phyloP scores from a whole-genome alignment of 2,113 vertebrate species.

The Echinops telfairi region DNA sequence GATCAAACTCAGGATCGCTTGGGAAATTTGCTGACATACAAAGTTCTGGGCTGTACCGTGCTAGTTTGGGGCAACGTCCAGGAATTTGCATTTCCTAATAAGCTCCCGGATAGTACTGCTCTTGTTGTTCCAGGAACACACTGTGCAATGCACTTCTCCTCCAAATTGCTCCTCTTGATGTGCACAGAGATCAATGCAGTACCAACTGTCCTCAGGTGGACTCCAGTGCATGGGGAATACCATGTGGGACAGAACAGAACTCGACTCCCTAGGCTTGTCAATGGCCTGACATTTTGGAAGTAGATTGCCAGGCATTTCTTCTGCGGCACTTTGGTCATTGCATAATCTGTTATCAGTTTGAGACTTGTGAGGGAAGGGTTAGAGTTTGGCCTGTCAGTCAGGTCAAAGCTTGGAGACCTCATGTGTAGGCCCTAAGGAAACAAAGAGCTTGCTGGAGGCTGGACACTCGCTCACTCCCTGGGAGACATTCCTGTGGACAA shows the following conservation, averaged over 20 bases:
- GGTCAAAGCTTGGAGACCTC: too few relatives aligned
- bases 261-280: background rate
- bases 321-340: background rate
- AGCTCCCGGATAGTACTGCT: background rate
- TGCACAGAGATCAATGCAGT: background rate
- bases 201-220: background rate
- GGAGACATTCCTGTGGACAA: too few relatives aligned
- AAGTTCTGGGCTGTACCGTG: background rate
- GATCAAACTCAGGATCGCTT: background rate
- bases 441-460: too few relatives aligned
- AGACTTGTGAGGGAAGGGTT: too few relatives aligned
- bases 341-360: too few relatives aligned
- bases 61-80: background rate
- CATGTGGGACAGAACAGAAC: background rate
- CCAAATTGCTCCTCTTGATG: background rate
- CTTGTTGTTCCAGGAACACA: background rate
- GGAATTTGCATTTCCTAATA: constrained; percentile 6
- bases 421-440: too few relatives aligned
- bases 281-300: background rate
- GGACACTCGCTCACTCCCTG: too few relatives aligned
- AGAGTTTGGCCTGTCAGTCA: too few relatives aligned
- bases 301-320: background rate
- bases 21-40: background rate
- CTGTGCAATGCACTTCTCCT: background rate
- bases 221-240: background rate